Conservation (phyloP, 2,888 invertebrate genomes). For the Elegia similella region DNA sequence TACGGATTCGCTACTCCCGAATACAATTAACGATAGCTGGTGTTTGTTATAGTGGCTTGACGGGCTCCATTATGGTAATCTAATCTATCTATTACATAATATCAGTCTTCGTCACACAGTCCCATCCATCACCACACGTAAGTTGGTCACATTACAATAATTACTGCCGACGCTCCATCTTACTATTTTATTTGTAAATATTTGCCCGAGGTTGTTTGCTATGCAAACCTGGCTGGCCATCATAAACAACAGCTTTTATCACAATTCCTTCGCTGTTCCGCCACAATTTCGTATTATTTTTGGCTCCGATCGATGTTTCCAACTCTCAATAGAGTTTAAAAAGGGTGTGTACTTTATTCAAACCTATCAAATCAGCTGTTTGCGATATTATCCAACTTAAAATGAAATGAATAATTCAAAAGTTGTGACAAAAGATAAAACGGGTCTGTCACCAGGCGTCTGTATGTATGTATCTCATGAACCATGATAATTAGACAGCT, state of each 20-base stretch:
- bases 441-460: too few relatives aligned
- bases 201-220: background rate
- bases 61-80: background rate
- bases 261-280: background rate
- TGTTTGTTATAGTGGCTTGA: too few relatives aligned
- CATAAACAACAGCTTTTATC: background rate
- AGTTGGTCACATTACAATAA: background rate
- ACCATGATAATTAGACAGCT: too few relatives aligned
- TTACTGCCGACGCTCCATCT: background rate
- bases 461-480: too few relatives aligned
- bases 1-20: background rate
- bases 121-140: background rate
- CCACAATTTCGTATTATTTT: too few relatives aligned
- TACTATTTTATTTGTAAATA: background rate
- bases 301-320: too few relatives aligned
- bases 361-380: too few relatives aligned
- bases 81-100: background rate
- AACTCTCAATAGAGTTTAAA: too few relatives aligned
- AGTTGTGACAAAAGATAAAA: too few relatives aligned
- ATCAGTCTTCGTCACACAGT: background rate
- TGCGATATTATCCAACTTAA: too few relatives aligned
- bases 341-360: too few relatives aligned
- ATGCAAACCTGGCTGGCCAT: background rate
- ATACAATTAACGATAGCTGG: background rate
- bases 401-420: too few relatives aligned